A percentile compares a stretch with the other conserved stretches of the same genome.
Conservation (phyloP, 2,797 vertebrate genomes). For the Pangasius larnaudii region DNA sequence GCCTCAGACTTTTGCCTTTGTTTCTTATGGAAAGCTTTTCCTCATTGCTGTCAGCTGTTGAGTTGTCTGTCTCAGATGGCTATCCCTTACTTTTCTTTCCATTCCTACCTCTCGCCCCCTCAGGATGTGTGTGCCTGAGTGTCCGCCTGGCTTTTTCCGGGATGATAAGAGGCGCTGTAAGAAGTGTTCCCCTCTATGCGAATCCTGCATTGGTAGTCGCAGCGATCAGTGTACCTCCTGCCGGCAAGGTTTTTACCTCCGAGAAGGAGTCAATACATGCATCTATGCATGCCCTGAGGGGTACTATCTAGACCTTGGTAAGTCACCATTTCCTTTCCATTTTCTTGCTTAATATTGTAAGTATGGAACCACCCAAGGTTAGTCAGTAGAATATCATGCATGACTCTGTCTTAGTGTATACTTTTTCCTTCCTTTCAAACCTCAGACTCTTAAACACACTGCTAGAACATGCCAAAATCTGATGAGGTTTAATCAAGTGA, state of each 20-base stretch:
- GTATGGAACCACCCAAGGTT: background rate
- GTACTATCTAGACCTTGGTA: constrained; percentile 83
- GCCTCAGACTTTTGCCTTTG: constrained; percentile 36
- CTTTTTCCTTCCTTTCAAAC: constrained; percentile 11
- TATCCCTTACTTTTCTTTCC: constrained; percentile 25
- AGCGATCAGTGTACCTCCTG: constrained; percentile 93
- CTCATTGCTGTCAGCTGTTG: constrained; percentile 42
- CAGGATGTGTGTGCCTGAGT: constrained; percentile 93
- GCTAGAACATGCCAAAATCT: background rate
- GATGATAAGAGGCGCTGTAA: constrained; percentile 96
- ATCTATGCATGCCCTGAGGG: constrained; percentile 86
- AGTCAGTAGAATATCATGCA: background rate
- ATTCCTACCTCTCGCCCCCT: constrained; percentile 7
- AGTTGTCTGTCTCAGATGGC: constrained; percentile 28
- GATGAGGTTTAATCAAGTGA: background rate
- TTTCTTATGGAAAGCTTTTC: constrained; percentile 41
- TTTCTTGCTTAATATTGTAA: background rate
- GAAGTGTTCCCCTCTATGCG: constrained; percentile 92
- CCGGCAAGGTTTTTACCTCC: constrained; percentile 88
- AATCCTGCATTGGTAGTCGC: constrained; percentile 91
- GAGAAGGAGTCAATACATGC: constrained; percentile 88
- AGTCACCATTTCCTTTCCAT: constrained; percentile 5
- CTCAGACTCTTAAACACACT: background rate
- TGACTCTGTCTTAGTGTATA: background rate
- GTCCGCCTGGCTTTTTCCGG: constrained; percentile 92